Base-by-base conservation (phyloP, 2,113 vertebrate species). In the Pangasianodon gigas region DNA sequence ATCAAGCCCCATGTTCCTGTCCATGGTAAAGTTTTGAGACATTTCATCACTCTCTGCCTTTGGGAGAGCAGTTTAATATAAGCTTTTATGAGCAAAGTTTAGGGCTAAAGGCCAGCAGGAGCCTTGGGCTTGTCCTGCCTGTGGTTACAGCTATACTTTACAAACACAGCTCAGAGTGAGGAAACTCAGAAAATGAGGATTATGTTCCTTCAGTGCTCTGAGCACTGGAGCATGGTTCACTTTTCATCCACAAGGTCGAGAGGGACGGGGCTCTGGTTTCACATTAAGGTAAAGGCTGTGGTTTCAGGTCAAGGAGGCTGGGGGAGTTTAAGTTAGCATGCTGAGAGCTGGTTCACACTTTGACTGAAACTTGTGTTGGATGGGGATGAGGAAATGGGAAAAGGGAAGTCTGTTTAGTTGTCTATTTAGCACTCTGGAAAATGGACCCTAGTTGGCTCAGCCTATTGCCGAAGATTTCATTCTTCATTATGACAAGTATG, bases 11-110 rank as follows among this genome's bases (percentile, higher is more conserved):
- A 48, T 62, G 44, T 56, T 84, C 89, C 71, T 46, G 69, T 48
- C 69, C 52, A 29, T 60, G 8, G n/a, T 82, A 37, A 81, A n/a
- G 10, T 82, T 74, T 54, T 84, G 48, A 46, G 81, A 65, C 65
- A 46, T 65, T 41, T 69, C 71, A 41, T 67, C 75, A n/a, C 21
- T 24, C 32, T 29, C n/a, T 62, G 52, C 69, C 58, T 58, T 58
- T 77, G 37, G 84, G 29, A 46, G 69, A 60, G 85, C 32, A 52
- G 52, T 81, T 86, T 75, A 46, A 84, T 87, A 67, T 85, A 54
- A 6, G n/a, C 41, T 84, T 91, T 90, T 85, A 86, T 82, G 86
- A 83, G 88, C 87, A 81, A 75, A n/a, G 86, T 87, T 81, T 86
- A 84, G 65, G 84, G 69, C 85, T 82, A 46, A 82, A n/a, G 51